phyloP scores from a whole-genome alignment of 1,140 invertebrate genomes.

The Ostrea denselamellosa region DNA sequence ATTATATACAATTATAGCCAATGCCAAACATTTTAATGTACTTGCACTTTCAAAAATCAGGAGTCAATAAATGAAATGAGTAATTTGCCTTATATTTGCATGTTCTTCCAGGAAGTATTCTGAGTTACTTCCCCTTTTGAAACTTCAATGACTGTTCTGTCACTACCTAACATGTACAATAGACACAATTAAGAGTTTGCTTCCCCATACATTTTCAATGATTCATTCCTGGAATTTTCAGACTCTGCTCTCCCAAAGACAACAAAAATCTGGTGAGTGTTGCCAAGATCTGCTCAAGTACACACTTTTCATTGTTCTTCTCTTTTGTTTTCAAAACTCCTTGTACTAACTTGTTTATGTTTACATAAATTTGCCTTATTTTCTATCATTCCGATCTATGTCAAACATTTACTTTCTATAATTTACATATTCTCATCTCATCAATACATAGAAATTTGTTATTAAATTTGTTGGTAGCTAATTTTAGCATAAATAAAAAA shows the following conservation, averaged over 20 bases:
- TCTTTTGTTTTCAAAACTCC: background rate
- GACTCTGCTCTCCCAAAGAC: conserved; percentile 20
- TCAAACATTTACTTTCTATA: background rate
- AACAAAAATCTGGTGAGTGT: background rate
- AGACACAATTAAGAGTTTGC: background rate
- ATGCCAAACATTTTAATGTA: background rate
- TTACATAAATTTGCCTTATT: background rate
- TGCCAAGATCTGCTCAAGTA: conserved; percentile 34
- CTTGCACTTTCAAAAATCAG: background rate
- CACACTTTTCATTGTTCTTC: conserved; percentile 4
- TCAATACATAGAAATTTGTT: background rate
- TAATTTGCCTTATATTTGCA: background rate
- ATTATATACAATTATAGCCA: background rate
- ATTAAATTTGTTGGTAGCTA: background rate
- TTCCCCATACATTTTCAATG: conserved; percentile 17
- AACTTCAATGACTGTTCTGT: background rate
- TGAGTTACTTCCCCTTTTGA: background rate
- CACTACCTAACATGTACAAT: conserved; percentile 29
- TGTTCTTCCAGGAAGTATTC: background rate
- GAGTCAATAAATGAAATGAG: background rate
- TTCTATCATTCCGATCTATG: too few relatives aligned
- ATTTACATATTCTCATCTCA: too few relatives aligned
- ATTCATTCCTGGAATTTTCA: conserved; percentile 36
- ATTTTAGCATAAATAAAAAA: too few relatives aligned
- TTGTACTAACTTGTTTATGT: too few relatives aligned